These are phyloP conservation scores for Oxytorus armatus DNA, from an alignment of 2,888 invertebrate species.

Conservation along the genomic window DNA sequence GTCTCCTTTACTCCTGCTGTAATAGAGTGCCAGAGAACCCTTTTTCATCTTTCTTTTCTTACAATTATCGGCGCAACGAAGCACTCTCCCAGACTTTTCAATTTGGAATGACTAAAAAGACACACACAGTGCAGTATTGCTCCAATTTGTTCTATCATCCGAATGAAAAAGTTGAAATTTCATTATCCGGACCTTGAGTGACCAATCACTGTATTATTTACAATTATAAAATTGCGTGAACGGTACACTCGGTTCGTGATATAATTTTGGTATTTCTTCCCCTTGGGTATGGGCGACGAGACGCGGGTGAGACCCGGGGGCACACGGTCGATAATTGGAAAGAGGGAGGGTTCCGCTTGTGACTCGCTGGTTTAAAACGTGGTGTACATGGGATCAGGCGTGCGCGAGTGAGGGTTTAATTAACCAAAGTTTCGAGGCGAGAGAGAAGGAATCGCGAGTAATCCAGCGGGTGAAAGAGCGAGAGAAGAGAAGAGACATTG, in stretches of 20 bases:
- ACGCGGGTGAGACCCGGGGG: slow-evolving; percentile 11
- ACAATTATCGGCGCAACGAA: no score
- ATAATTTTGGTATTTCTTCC: slow-evolving; percentile 54
- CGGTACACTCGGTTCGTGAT: slow-evolving; percentile 23
- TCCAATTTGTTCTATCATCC: neutral
- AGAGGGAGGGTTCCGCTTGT: slow-evolving; percentile 17
- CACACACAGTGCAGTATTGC: no score
- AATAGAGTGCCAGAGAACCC: no score
- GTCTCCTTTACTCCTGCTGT: no score
- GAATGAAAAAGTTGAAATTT: neutral
- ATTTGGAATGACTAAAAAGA: no score
- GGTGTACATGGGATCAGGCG: slow-evolving; percentile 8
- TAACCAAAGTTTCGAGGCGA: slow-evolving; percentile 49
- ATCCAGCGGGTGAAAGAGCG: neutral
- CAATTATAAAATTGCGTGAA: neutral
- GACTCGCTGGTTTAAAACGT: slow-evolving; percentile 24
- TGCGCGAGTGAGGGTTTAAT: slow-evolving; percentile 47
- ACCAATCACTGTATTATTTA: slow-evolving; percentile 1
- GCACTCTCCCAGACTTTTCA: no score
- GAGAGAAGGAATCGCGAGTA: slow-evolving; percentile 11
- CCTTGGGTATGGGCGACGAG: slow-evolving; percentile 6
- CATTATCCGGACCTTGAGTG: neutral
- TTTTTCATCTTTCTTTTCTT: no score
- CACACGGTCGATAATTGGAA: slow-evolving; percentile 57
- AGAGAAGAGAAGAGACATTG: neutral